Base-by-base conservation (phyloP, 2,888 invertebrate species). In the Cepaea hortensis region DNA sequence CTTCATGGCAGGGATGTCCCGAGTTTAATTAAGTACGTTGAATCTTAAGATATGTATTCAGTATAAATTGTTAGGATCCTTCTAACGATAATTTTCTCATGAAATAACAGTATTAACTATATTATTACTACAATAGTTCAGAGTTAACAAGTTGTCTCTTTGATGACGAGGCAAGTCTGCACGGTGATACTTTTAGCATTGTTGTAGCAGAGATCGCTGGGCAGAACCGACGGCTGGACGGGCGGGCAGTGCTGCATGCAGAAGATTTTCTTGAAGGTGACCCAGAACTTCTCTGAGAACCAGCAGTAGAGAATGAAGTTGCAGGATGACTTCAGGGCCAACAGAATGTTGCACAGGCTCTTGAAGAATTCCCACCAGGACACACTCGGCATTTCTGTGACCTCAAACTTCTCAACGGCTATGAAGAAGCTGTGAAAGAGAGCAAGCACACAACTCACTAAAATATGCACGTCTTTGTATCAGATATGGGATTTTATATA, bases 261-360 rank as follows among this genome's bases (percentile, higher is more conserved):
- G 89, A 94, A 93, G 62, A 92, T 90, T 86, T 91, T 88, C 90
- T 93, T 94, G 88, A 94, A 92, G 6, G 94, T 94, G 84, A 91
- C 90, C 93, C 93, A 93, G 90, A 94, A 94, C 88, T 93, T 93
- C 89, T 94, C 94, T 85, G 93, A 94, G 91, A 94, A 93, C 94
- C 94, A 94, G 87, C 94, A 94, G 89, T 94, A 94, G 6, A 94
- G 89, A 72, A 94, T 90, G 87, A 94, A 94, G 90, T 94, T 94
- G 73, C 93, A 91, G 9, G 93, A 92, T 0, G 93, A 94, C 87
- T 94, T 92, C 20, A 93, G 86, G 6, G 92, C 91, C 13, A 93
- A 87, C 62, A 93, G 88, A 35, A 93, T 85, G 73, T 89, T 88
- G 76, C 75, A 65, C 7, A 82, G 11, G 23, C 50, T 2, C 77